Evolutionary conservation across 2,888 invertebrate genomes (phyloP).

Genomic region (Eucera pruinosa): DNA sequence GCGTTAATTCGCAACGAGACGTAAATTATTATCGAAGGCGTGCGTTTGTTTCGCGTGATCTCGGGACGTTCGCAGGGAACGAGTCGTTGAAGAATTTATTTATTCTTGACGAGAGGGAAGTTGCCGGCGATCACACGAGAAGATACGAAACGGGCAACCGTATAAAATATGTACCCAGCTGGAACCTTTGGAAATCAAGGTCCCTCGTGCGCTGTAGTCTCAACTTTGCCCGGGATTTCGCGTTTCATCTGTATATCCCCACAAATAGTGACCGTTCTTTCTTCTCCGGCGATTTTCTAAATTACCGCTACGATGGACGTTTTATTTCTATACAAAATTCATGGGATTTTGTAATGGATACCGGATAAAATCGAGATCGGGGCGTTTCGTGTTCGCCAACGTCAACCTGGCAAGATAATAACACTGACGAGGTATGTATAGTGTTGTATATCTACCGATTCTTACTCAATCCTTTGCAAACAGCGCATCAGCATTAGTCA

Average conservation of each 20-base stretch:
- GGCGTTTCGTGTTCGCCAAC: not conserved
- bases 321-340: not conserved
- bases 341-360: too few relatives aligned
- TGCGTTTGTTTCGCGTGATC: not conserved
- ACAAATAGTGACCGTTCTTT: too few relatives aligned
- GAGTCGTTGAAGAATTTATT: slow-evolving; percentile 24
- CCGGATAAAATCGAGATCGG: too few relatives aligned
- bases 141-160: slow-evolving; percentile 15
- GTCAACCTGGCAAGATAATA: not conserved
- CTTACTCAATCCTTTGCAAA: too few relatives aligned
- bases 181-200: slow-evolving; percentile 19
- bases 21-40: slow-evolving; percentile 32
- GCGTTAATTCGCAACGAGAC: slow-evolving; percentile 1
- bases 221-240: slow-evolving; percentile 1
- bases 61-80: not conserved
- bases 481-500: too few relatives aligned
- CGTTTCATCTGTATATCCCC: not conserved
- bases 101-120: too few relatives aligned
- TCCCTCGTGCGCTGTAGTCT: not conserved
- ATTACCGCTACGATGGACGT: not conserved
- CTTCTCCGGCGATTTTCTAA: not conserved
- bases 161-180: slow-evolving; percentile 30
- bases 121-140: not conserved
- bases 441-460: too few relatives aligned
- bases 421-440: too few relatives aligned